A percentile compares a stretch with the other conserved stretches of the same genome.
These are phyloP conservation scores for Drosophila ambigua DNA, from an alignment of 1,140 invertebrate species.

Conservation along the genomic window DNA sequence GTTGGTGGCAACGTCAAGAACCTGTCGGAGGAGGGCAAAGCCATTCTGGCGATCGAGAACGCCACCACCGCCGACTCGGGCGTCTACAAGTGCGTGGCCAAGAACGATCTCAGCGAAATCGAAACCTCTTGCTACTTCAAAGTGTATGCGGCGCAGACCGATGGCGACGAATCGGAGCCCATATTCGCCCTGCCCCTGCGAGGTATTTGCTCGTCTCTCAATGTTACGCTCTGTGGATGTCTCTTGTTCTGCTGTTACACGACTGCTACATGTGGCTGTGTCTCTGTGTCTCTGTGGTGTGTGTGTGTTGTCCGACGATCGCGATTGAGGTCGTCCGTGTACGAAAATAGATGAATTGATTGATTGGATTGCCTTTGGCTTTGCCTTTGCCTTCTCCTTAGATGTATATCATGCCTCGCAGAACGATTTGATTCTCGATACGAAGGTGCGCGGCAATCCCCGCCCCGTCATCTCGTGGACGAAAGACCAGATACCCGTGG, in stretches of 20 bases:
- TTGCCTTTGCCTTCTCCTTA: conserved; percentile 73
- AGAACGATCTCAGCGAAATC: conserved; percentile 79
- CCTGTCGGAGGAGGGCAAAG: conserved; percentile 75
- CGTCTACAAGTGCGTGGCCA: conserved; percentile 81
- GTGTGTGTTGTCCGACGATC: conserved; percentile 22
- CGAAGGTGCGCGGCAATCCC: conserved; percentile 89
- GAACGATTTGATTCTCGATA: conserved; percentile 91
- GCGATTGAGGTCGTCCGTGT: conserved; percentile 69
- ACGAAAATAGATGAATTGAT: conserved; percentile 74
- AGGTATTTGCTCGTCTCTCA: conserved; percentile 62
- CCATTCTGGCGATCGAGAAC: conserved; percentile 68
- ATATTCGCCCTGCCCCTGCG: conserved; percentile 81
- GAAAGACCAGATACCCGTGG: conserved; percentile 87
- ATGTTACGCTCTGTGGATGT: conserved; percentile 1
- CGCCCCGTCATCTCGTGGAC: conserved; percentile 91
- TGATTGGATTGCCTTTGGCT: conserved; percentile 63
- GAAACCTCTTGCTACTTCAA: conserved; percentile 83
- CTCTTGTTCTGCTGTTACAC: conserved; percentile 51
- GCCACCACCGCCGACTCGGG: conserved; percentile 71
- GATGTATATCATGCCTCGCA: conserved; percentile 88
- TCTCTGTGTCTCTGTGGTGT: not conserved
- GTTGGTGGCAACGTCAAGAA: conserved; percentile 72
- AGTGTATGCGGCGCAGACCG: conserved; percentile 77
- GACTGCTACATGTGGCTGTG: conserved; percentile 33
- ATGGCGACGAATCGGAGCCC: conserved; percentile 81